Evolutionary conservation across 2,113 vertebrate genomes (phyloP).

Genomic region (Carassius gibelio): DNA sequence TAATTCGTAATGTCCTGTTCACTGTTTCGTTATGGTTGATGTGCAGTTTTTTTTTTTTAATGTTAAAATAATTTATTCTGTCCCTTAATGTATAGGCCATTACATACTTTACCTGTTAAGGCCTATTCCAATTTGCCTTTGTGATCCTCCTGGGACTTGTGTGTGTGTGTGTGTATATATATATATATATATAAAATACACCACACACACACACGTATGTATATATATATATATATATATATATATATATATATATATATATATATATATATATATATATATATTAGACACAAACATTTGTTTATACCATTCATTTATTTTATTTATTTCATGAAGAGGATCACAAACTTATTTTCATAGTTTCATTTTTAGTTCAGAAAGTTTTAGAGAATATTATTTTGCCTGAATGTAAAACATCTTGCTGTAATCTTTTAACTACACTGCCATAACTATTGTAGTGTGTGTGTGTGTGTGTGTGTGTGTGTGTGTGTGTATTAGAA

Average conservation of each 20-base stretch:
- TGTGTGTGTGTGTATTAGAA: too few relatives aligned
- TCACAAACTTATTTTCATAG: neutral
- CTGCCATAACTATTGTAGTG: too few relatives aligned
- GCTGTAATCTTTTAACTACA: neutral
- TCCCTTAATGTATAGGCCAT: neutral
- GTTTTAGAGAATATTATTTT: neutral
- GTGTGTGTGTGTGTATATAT: too few relatives aligned
- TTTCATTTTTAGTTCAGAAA: neutral
- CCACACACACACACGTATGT: too few relatives aligned
- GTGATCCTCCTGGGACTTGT: neutral
- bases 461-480: too few relatives aligned
- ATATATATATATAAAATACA: too few relatives aligned
- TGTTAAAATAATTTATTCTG: neutral
- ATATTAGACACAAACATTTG: too few relatives aligned
- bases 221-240: too few relatives aligned
- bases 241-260: too few relatives aligned
- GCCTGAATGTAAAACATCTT: neutral
- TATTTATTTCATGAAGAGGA: too few relatives aligned
- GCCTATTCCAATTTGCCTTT: neutral
- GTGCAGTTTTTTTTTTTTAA: neutral
- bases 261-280: too few relatives aligned
- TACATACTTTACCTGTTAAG: neutral
- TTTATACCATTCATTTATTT: too few relatives aligned
- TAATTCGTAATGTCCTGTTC: neutral
- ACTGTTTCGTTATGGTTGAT: neutral